phyloP scores from a whole-genome alignment of 2,797 vertebrate genomes.

The Mormyrus hasselquistii region DNA sequence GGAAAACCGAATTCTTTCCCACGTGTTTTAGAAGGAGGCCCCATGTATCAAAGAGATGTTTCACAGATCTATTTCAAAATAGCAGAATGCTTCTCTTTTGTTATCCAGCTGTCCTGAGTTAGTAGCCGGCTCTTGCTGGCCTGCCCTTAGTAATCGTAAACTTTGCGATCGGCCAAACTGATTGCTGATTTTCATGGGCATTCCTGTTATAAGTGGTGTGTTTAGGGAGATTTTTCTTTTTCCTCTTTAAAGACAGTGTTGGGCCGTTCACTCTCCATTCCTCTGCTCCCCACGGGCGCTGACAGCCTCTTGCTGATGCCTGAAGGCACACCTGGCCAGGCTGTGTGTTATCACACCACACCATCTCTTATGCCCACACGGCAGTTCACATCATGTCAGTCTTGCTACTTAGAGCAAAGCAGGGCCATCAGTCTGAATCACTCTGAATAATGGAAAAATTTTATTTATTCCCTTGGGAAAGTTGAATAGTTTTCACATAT shows the following conservation, averaged over 20 bases:
- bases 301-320: not conserved
- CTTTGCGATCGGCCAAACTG: not conserved
- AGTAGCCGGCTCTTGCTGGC: not conserved
- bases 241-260: not conserved
- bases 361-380: not conserved
- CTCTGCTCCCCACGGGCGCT: not conserved
- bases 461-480: not conserved
- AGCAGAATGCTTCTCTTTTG: not conserved
- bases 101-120: not conserved
- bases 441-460: not conserved
- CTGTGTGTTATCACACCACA: not conserved
- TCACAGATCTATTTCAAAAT: not conserved
- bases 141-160: not conserved
- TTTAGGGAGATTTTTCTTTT: not conserved
- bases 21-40: not conserved
- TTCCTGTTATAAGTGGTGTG: not conserved
- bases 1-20: not conserved
- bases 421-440: not conserved
- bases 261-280: not conserved
- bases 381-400: not conserved
- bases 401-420: not conserved
- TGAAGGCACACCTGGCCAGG: conserved; percentile 13
- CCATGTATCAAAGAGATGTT: not conserved
- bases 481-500: not conserved
- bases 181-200: not conserved